A percentile compares a stretch with the other conserved stretches of the same genome.
Evolutionary conservation across 2,113 vertebrate species (phyloP).

Genomic region (Chitala chitala): DNA sequence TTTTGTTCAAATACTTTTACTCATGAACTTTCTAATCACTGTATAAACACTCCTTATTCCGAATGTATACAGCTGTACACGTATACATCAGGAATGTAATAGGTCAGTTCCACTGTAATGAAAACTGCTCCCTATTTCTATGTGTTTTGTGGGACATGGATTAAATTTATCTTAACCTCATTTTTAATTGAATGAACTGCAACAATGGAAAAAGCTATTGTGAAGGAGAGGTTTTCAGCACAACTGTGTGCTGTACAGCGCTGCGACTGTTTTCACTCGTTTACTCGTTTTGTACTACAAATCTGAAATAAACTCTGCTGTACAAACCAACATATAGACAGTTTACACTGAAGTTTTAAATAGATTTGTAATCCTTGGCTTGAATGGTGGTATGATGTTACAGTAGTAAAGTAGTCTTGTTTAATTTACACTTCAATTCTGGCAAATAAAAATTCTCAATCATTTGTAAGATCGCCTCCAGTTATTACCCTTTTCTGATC

Average conservation of each 20-base stretch:
- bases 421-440: constrained; percentile 7
- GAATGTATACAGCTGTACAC: not conserved
- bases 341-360: constrained; percentile 24
- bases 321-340: constrained; percentile 9
- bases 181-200: not conserved
- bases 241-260: constrained; percentile 9
- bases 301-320: constrained; percentile 12
- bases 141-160: not conserved
- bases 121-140: not conserved
- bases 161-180: constrained; percentile 15
- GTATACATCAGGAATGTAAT: not conserved
- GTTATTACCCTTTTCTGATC: no score
- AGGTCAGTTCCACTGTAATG: not conserved
- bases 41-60: not conserved
- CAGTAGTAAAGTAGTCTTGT: not conserved
- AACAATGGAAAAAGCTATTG: no score
- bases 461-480: no score
- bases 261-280: constrained; percentile 5
- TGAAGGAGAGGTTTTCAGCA: constrained; percentile 11
- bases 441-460: constrained; percentile 23
- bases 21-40: not conserved
- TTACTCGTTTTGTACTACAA: constrained; percentile 19
- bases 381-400: not conserved
- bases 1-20: constrained; percentile 10
- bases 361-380: constrained; percentile 12